These are phyloP conservation scores for Apodemus agrarius DNA, from an alignment of 2,797 vertebrate species.

Conservation along the genomic window DNA sequence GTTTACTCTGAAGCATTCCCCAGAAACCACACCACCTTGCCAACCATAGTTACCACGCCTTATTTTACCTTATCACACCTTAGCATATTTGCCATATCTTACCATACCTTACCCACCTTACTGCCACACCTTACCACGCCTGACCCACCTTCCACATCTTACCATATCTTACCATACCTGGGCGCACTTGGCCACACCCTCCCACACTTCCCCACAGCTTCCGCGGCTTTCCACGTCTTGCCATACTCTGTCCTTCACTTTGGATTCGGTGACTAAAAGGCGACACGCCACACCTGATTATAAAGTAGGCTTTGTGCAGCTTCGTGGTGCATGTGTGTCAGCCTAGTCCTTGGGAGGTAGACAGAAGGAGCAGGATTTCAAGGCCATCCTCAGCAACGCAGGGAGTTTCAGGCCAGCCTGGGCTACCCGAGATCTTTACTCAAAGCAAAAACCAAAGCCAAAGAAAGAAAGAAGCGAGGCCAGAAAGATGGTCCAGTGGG, in stretches of 20 bases:
- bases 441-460: background rate
- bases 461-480: background rate
- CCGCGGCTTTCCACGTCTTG: background rate
- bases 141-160: background rate
- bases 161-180: background rate
- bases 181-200: background rate
- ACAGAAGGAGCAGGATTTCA: background rate
- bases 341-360: background rate
- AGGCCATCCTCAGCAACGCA: background rate
- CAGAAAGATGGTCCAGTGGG: background rate
- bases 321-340: no score
- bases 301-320: background rate
- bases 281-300: background rate
- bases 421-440: background rate
- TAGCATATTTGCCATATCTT: background rate
- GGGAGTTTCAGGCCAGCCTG: background rate
- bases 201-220: background rate
- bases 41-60: background rate
- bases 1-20: background rate
- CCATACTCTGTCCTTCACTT: background rate
- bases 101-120: background rate
- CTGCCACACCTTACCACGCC: background rate
- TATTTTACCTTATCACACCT: background rate
- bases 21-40: background rate
- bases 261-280: background rate